Percentiles rank a stretch among this genome's conserved stretches.
These are phyloP conservation scores for Sitta carolinensis DNA, from an alignment of 2,797 vertebrate genomes.

Conservation along the genomic window DNA sequence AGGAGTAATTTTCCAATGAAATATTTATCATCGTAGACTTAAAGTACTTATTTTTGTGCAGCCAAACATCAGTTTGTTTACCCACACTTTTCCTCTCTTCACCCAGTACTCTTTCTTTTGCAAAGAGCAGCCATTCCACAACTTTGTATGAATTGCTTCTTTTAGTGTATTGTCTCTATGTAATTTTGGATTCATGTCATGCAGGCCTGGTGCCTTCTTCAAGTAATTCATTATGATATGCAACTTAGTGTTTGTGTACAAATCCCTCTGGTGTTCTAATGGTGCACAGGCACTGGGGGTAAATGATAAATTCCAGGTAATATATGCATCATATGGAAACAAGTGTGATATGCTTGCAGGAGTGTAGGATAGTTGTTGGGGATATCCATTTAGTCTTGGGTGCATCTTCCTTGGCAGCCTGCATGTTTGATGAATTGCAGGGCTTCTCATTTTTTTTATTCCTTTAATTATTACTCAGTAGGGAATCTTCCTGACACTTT, in stretches of 20 bases:
- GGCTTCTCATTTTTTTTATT: neutral
- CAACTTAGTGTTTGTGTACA: neutral
- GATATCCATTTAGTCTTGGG: neutral
- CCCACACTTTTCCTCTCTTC: neutral
- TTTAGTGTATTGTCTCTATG: neutral
- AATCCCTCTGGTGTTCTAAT: neutral
- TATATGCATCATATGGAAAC: accelerated
- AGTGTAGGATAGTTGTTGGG: neutral
- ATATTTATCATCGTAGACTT: neutral
- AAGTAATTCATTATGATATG: neutral
- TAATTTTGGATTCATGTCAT: neutral
- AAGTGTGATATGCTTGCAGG: neutral
- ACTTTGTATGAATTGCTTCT: neutral
- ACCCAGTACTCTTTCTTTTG: neutral
- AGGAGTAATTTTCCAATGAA: neutral
- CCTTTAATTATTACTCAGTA: neutral
- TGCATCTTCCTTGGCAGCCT: neutral
- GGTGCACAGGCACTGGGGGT: accelerated
- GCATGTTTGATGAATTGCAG: neutral
- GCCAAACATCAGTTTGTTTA: neutral
- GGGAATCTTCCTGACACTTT: neutral
- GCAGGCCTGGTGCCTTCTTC: neutral
- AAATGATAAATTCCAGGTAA: neutral
- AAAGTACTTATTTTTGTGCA: neutral
- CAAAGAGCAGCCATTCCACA: neutral